Conservation (phyloP, 2,888 invertebrate genomes). For the Agrilus biguttatus region DNA sequence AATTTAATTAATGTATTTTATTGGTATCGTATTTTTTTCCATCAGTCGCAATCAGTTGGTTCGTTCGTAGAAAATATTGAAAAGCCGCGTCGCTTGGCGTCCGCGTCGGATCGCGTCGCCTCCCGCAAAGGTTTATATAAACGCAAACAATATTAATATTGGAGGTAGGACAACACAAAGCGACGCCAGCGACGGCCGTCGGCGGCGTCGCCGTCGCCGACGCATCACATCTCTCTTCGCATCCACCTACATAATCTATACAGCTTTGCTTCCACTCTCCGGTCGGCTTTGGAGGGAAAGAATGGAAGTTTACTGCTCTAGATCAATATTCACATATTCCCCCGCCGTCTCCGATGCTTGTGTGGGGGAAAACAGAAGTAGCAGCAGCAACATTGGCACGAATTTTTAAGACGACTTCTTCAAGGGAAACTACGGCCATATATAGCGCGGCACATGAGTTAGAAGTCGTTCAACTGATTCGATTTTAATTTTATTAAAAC, state of each 20-base stretch:
- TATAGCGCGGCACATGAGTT: too few species aligned
- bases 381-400: slow-evolving; percentile 6
- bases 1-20: too few species aligned
- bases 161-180: too few species aligned
- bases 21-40: too few species aligned
- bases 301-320: slow-evolving; percentile 26
- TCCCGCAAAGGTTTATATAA: slow-evolving; percentile 2
- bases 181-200: too few species aligned
- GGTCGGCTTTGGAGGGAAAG: slow-evolving; percentile 19
- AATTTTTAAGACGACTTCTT: too few species aligned
- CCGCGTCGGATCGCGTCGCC: slow-evolving; percentile 1
- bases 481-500: too few species aligned
- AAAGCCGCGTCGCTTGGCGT: background rate
- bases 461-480: too few species aligned
- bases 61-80: background rate
- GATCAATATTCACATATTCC: slow-evolving; percentile 27
- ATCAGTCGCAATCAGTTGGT: too few species aligned
- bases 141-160: too few species aligned
- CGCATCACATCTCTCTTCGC: slow-evolving; percentile 10
- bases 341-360: slow-evolving; percentile 18
- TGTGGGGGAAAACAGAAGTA: slow-evolving; percentile 18
- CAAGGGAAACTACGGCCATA: too few species aligned
- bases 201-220: background rate
- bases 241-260: slow-evolving; percentile 19
- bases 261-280: slow-evolving; percentile 14